Evolutionary conservation across 2,113 vertebrate genomes (phyloP), one percentile per base, ranked within the genome.

Genomic region (Onychorhynchus coronatus): DNA sequence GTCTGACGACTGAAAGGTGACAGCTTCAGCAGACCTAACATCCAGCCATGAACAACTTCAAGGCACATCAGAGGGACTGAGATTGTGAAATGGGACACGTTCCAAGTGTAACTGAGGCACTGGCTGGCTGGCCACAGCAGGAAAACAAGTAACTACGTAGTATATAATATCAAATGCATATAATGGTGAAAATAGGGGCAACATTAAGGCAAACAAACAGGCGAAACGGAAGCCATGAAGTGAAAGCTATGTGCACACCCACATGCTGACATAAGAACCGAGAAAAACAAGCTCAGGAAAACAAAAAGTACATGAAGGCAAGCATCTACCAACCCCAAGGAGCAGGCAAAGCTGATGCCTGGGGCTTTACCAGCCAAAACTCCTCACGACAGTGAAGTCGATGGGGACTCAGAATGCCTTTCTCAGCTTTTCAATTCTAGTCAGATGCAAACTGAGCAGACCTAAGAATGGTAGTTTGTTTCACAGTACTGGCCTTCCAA

Each of bases 391-490:
- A 74, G 9, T 52, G 67, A 91, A 61, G 35, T 50, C 55, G 88
- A 41, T 68, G 63, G 39, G 33, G 15, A 55, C 66, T 91, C 63
- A 81, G 72, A 90, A 89, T 24, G 71, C 42, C 74, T 16, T 87
- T 90, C 62, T 89, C 72, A 63, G 72, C 39, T 37, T 95, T 89
- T 79, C 85, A 87, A 17, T 94, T 74, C 76, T 67, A 91, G n/a
- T 44, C 85, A 73, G 41, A 86, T 85, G 89, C 49, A 96, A 94
- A 83, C 49, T 78, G 22, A 83, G 52, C 49, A 91, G 65, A 84
- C 35, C 56, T 82, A 85, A 89, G 50, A 95, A 61, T 62, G 30
- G 35, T 7, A 82, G 19, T 59, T 88, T 83, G 96, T 96, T 97
- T 92, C 61, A 68, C 16, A 68, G 46, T 50, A 91, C 10, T 93